Evolutionary conservation across 2,797 vertebrate species (phyloP).

Genomic region (Cynodonichthys magdalenae): DNA sequence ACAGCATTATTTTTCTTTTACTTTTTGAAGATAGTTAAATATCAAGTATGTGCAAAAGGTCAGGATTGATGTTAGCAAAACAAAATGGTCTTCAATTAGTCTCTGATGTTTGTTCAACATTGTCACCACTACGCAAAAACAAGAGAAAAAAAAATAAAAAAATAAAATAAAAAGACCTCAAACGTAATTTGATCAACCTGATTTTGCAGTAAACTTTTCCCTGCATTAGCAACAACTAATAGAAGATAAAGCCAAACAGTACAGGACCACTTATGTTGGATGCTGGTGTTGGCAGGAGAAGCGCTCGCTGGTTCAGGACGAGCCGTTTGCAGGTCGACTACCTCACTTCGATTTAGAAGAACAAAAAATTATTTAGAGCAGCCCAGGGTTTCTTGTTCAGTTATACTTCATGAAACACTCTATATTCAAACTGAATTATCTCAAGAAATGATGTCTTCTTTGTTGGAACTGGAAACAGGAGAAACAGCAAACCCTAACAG

Average conservation of each 20-base stretch:
- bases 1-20: slow-evolving; percentile 86
- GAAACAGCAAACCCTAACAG: too few species aligned
- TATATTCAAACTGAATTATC: too few species aligned
- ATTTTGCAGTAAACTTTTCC: slow-evolving; percentile 60
- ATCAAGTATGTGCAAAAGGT: slow-evolving; percentile 94
- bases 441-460: too few species aligned
- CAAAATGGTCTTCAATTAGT: slow-evolving; percentile 67
- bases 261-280: slow-evolving; percentile 36
- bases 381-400: too few species aligned
- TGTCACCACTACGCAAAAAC: slow-evolving; percentile 65
- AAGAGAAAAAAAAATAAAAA: too few species aligned
- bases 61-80: slow-evolving; percentile 84
- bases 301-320: slow-evolving; percentile 51
- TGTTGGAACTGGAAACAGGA: too few species aligned
- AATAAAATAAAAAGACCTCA: slow-evolving; percentile 39
- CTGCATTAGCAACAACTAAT: slow-evolving; percentile 64
- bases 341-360: too few species aligned
- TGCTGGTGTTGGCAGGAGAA: slow-evolving; percentile 43
- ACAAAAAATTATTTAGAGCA: too few species aligned
- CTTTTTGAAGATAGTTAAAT: slow-evolving; percentile 91
- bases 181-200: slow-evolving; percentile 46
- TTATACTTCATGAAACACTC: too few species aligned
- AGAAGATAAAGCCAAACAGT: slow-evolving; percentile 46
- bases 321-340: neutral
- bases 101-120: slow-evolving; percentile 66